Evolutionary conservation across 2,888 invertebrate genomes (phyloP), one percentile per base, ranked within the genome.

Genomic region (Lithophane ornitopus): DNA sequence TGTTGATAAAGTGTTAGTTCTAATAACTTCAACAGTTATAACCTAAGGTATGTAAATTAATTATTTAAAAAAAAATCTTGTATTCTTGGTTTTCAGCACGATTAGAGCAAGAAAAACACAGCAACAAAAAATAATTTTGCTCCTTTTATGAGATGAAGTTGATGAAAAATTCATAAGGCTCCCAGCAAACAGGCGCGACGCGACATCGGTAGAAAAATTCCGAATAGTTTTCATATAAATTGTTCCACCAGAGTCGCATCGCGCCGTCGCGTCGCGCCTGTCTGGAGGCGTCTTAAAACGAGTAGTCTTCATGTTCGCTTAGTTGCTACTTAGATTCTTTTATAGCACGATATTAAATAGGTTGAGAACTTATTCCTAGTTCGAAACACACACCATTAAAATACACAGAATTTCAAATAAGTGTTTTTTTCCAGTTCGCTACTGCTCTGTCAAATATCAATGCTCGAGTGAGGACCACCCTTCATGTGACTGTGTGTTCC

Each of bases 341-440:
- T 46, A 49, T 19, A 19, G 49, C 19, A 49, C 49, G 1, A 19
- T 6, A 46, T 16, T 46, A 16, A 16, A 46, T 39, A 39, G n/a
- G 39, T n/a, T n/a, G 39, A 62, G 4, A 62, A 16, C 2, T 41
- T n/a, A 16, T n/a, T 41, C 1, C 16, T 62, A 6, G 39, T 63
- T 63, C 7, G 2, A 26, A 63, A 44, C 1, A 41, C 9, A 63
- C 6, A n/a, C 2, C 2, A 44, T 44, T 26, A 14, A 6, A 44
- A 14, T 22, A 39, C 58, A 58, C 59, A 7, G 1, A 34, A 39
- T 34, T 61, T 63, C 9, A 44, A 19, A 19, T 19, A 63, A 63
- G 26, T 22, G 7, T 70, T 59, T 59, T 12, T 22, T 70, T 70
- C 19, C 73, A 74, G 70, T 7, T 58, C 73, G 59, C 9, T 73